These are phyloP conservation scores for Pao palembangensis DNA, from an alignment of 2,113 vertebrate species.

Conservation along the genomic window DNA sequence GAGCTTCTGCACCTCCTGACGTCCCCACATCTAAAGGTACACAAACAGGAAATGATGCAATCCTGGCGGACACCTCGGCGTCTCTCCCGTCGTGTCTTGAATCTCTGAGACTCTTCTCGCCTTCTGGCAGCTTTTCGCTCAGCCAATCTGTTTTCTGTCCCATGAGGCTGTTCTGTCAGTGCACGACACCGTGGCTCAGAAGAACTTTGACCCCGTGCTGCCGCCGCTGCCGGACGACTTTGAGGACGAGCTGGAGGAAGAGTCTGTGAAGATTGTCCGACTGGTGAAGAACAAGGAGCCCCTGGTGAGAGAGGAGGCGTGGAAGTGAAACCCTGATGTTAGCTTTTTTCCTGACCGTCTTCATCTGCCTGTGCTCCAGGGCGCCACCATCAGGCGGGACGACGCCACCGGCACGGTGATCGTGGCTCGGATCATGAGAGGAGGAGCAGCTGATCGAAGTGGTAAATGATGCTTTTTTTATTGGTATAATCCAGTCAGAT, in stretches of 20 bases:
- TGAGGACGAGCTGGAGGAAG: slow-evolving; percentile 91
- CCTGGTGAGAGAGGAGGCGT: slow-evolving; percentile 73
- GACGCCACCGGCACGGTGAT: slow-evolving; percentile 86
- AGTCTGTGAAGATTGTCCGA: slow-evolving; percentile 94
- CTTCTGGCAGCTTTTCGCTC: neutral
- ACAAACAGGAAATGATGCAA: neutral
- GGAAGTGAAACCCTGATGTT: neutral
- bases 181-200: slow-evolving; percentile 94
- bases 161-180: slow-evolving; percentile 88
- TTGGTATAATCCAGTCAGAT: neutral
- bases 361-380: slow-evolving; percentile 66
- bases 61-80: too few relatives aligned
- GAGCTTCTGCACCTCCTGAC: slow-evolving; percentile 88
- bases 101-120: neutral
- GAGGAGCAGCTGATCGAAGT: slow-evolving; percentile 91
- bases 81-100: neutral
- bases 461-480: slow-evolving; percentile 64
- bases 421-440: slow-evolving; percentile 93
- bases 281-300: slow-evolving; percentile 98
- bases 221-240: slow-evolving; percentile 89
- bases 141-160: neutral
- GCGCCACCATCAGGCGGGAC: slow-evolving; percentile 91
- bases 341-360: neutral
- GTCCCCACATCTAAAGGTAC: slow-evolving; percentile 90
- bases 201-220: slow-evolving; percentile 93